Conservation (phyloP, 2,888 invertebrate species). For the Tholera decimalis region DNA sequence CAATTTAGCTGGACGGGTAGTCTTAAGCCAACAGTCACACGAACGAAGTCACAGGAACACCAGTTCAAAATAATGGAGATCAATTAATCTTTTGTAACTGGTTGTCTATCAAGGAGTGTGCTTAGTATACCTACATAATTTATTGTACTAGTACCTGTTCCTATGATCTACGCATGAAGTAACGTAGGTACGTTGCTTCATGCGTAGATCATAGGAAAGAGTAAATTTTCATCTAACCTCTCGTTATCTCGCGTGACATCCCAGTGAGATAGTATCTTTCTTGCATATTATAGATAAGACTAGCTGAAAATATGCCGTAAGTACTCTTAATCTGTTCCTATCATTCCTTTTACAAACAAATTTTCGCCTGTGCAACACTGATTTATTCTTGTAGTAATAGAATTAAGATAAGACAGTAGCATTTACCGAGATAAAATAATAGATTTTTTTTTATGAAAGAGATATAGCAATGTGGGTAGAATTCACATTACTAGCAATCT, state of each 20-base stretch:
- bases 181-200: too few species aligned
- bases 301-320: constrained; percentile 9
- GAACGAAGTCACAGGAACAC: too few species aligned
- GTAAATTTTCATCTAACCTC: constrained; percentile 4
- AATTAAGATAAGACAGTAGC: background rate
- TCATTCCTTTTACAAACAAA: background rate
- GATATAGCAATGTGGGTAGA: too few species aligned
- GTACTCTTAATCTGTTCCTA: constrained; percentile 15
- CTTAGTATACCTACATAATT: too few species aligned
- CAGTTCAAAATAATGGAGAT: too few species aligned
- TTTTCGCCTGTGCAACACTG: background rate
- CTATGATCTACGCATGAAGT: background rate
- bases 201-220: background rate
- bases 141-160: too few species aligned
- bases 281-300: constrained; percentile 53
- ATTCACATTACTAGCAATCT: too few species aligned
- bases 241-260: constrained; percentile 22
- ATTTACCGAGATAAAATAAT: background rate
- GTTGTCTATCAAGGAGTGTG: too few species aligned
- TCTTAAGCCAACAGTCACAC: too few species aligned
- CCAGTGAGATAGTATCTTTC: constrained; percentile 15
- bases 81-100: too few species aligned
- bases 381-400: constrained; percentile 4
- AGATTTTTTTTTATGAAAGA: too few species aligned
- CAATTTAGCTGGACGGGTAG: too few species aligned